These are phyloP conservation scores for Thalassarche chlororhynchos DNA, from an alignment of 2,113 vertebrate genomes.

Conservation along the genomic window DNA sequence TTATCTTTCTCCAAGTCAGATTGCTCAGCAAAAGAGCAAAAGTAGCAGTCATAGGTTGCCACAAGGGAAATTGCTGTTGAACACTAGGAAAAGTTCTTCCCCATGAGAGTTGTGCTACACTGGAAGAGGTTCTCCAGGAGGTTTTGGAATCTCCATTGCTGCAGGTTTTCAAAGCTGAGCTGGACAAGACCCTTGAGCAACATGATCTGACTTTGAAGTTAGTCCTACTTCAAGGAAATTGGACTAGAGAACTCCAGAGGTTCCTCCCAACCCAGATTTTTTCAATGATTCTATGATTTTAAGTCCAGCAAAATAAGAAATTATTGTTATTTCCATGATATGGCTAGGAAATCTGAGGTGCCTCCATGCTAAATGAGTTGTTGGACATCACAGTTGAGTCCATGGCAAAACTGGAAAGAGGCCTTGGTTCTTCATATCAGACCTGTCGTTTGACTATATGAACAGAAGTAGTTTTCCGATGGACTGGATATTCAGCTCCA, in stretches of 20 bases:
- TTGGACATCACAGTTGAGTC: neutral
- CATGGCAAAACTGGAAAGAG: neutral
- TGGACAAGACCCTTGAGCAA: neutral
- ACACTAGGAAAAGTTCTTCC: neutral
- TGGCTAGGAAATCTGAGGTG: neutral
- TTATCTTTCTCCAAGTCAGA: neutral
- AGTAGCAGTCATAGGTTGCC: neutral
- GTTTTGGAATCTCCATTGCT: neutral
- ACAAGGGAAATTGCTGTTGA: neutral
- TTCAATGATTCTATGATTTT: neutral
- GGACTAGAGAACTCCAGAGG: neutral
- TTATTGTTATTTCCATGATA: neutral
- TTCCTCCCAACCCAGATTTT: neutral
- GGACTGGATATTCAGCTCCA: neutral
- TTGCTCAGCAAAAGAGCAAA: neutral
- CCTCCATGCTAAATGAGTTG: neutral
- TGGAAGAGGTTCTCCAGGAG: neutral
- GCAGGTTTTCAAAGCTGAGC: neutral
- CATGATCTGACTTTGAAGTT: neutral
- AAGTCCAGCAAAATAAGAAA: neutral
- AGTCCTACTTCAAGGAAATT: neutral
- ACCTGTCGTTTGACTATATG: neutral
- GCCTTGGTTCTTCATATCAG: neutral
- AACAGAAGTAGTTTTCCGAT: neutral
- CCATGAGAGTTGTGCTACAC: neutral